These are phyloP conservation scores for Lepus timidus DNA, from an alignment of 2,113 vertebrate genomes.

Conservation along the genomic window DNA sequence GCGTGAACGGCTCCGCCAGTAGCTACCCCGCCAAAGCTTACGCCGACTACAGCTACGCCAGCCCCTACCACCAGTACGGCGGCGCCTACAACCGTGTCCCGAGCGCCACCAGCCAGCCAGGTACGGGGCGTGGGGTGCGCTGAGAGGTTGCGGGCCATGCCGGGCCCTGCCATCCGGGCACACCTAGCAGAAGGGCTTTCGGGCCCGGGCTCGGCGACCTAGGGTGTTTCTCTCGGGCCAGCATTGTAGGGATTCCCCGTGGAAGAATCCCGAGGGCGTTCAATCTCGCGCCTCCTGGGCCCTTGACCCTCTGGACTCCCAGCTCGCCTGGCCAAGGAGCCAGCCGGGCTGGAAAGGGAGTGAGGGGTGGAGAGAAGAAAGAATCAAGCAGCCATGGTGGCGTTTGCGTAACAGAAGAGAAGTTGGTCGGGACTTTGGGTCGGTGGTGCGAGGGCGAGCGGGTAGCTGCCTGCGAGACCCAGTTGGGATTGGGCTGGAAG, in stretches of 20 bases:
- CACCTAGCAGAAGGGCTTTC: background rate
- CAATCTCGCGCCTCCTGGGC: background rate
- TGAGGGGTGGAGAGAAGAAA: constrained; percentile 15
- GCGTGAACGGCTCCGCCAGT: constrained; percentile 94
- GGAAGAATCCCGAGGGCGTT: background rate
- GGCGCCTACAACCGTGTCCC: constrained; percentile 96
- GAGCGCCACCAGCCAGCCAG: constrained; percentile 94
- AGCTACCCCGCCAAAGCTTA: constrained; percentile 96
- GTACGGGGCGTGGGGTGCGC: constrained; percentile 82
- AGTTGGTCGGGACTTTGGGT: constrained; percentile 19
- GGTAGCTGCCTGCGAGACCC: background rate
- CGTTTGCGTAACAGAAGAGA: constrained; percentile 70
- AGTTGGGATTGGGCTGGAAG: background rate
- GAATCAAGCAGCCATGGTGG: background rate
- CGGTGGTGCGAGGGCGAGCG: background rate
- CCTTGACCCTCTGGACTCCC: background rate
- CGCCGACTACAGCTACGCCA: constrained; percentile 95
- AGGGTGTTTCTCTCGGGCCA: background rate
- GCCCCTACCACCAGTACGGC: constrained; percentile 95
- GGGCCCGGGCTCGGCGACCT: background rate
- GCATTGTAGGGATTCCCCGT: background rate
- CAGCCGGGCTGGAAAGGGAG: constrained; percentile 21
- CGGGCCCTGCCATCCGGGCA: background rate
- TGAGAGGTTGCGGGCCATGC: background rate
- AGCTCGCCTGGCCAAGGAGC: constrained; percentile 30